A percentile compares a stretch with the other conserved stretches of the same genome.
Conservation (phyloP, 2,113 vertebrate species). For the Hippolais icterina region DNA sequence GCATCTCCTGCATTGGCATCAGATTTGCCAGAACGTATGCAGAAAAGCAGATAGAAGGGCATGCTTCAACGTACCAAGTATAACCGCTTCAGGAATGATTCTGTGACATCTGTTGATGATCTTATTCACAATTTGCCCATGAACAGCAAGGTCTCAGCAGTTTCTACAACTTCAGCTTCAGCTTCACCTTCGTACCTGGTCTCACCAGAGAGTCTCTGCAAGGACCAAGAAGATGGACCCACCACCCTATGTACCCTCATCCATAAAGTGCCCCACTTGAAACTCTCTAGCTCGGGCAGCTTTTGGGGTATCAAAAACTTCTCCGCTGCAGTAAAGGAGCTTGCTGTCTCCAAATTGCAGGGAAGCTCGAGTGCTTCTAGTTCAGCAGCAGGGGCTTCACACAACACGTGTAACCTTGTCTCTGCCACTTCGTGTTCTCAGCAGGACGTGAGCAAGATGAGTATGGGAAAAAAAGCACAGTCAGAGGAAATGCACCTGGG, state of each 20-base stretch:
- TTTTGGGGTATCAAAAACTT: slow-evolving; percentile 91
- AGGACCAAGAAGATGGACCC: slow-evolving; percentile 90
- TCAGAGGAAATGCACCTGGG: slow-evolving; percentile 80
- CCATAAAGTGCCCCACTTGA: slow-evolving; percentile 97
- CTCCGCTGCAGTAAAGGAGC: slow-evolving; percentile 95
- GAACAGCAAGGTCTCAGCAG: slow-evolving; percentile 92
- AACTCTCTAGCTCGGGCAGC: slow-evolving; percentile 91
- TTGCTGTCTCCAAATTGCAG: slow-evolving; percentile 93
- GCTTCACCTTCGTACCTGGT: slow-evolving; percentile 84
- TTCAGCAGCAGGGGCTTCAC: slow-evolving; percentile 79
- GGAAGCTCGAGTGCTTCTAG: slow-evolving; percentile 82
- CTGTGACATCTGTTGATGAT: slow-evolving; percentile 98
- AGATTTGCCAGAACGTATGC: slow-evolving; percentile 87
- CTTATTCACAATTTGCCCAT: slow-evolving; percentile 94
- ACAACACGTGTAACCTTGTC: slow-evolving; percentile 82
- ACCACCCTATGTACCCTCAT: slow-evolving; percentile 94
- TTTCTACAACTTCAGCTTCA: slow-evolving; percentile 81
- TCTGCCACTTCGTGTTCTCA: slow-evolving; percentile 81
- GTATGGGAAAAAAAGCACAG: slow-evolving; percentile 80
- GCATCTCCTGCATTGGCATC: slow-evolving; percentile 81
- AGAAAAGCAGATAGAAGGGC: slow-evolving; percentile 91
- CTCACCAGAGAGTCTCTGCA: slow-evolving; percentile 81
- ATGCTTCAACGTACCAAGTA: slow-evolving; percentile 99
- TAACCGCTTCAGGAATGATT: slow-evolving; percentile 99
- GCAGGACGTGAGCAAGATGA: slow-evolving; percentile 83